phyloP scores from a whole-genome alignment of 37 sponge, comb jelly and placozoan genomes.

The Agelas oroides region DNA sequence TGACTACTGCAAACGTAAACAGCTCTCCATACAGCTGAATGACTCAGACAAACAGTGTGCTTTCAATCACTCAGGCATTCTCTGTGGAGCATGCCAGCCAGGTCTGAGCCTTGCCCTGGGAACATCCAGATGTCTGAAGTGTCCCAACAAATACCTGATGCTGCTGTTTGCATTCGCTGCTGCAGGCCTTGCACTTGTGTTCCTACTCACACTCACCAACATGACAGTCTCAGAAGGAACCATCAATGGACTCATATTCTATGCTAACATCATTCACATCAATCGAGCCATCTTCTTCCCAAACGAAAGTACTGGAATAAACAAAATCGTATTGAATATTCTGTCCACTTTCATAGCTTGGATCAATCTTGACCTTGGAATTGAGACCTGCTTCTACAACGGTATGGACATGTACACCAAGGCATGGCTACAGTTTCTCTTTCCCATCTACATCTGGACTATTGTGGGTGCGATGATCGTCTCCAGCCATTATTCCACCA shows the following conservation, averaged over 20 bases:
- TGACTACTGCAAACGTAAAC: background rate
- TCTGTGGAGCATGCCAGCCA: no score
- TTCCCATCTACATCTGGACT: constrained; percentile 36
- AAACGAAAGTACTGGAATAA: background rate
- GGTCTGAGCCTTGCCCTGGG: background rate
- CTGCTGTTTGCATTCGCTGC: no score
- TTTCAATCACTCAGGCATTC: background rate
- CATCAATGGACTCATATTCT: no score
- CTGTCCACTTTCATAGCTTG: constrained; percentile 20
- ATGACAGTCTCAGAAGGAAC: no score
- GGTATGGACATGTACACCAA: constrained; percentile 16
- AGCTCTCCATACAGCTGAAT: background rate
- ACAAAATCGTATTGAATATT: background rate
- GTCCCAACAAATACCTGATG: background rate
- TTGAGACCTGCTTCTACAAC: constrained; percentile 40
- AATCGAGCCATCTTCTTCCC: background rate
- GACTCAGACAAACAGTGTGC: background rate
- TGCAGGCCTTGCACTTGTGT: no score
- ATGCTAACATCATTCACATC: no score
- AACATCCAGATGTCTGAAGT: background rate
- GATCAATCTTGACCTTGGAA: constrained; percentile 43
- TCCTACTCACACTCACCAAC: no score
- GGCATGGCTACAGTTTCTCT: constrained; percentile 48
- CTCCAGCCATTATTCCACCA: constrained; percentile 10
- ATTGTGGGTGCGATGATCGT: constrained; percentile 19